These are phyloP conservation scores for Lithophane ornitopus DNA, from an alignment of 2,888 invertebrate species.

Conservation along the genomic window DNA sequence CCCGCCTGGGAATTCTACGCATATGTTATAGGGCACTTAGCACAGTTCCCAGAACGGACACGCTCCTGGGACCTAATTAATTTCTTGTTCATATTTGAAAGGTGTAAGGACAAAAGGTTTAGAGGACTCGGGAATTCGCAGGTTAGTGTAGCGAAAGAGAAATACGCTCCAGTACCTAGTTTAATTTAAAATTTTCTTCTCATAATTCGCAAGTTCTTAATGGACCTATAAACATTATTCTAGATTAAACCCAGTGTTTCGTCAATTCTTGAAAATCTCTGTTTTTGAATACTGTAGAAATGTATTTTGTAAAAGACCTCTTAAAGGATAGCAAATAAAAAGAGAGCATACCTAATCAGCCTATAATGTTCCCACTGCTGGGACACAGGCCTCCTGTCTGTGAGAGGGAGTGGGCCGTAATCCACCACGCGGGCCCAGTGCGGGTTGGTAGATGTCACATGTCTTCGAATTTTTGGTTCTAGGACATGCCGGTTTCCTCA, in stretches of 20 bases:
- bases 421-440: no score
- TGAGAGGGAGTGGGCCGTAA: no score
- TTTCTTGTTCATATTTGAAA: slow-evolving; percentile 48
- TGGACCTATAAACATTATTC: neutral
- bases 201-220: neutral
- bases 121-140: neutral
- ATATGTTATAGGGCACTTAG: slow-evolving; percentile 45
- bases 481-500: no score
- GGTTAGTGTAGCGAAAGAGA: neutral
- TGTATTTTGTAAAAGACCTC: neutral
- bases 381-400: no score
- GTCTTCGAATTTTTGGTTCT: no score
- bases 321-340: neutral
- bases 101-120: slow-evolving; percentile 35
- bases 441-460: no score
- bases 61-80: slow-evolving; percentile 48
- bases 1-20: slow-evolving; percentile 42
- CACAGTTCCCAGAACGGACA: slow-evolving; percentile 27
- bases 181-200: neutral
- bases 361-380: no score
- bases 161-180: neutral
- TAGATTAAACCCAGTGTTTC: neutral
- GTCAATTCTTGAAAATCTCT: neutral
- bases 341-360: no score
- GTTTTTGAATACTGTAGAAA: neutral